phyloP scores from a whole-genome alignment of 2,113 vertebrate genomes.

The Tachysurus vachellii region DNA sequence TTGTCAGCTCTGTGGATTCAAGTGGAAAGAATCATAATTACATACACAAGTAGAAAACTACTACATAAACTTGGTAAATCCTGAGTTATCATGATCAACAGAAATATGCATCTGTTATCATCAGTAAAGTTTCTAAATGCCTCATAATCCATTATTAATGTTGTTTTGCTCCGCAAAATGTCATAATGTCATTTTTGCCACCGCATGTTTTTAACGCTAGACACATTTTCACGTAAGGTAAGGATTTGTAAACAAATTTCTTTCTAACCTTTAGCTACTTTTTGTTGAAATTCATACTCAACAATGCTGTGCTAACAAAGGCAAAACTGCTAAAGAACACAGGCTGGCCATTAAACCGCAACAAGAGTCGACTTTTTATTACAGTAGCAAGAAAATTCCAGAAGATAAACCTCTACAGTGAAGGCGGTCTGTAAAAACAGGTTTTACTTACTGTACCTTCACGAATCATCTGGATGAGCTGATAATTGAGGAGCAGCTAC shows the following conservation, averaged over 20 bases:
- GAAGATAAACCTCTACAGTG: background rate
- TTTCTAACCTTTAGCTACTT: background rate
- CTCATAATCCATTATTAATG: background rate
- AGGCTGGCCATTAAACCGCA: background rate
- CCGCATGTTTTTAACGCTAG: background rate
- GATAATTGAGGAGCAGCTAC: background rate
- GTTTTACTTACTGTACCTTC: background rate
- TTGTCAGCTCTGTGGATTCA: no score
- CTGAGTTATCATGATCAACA: background rate
- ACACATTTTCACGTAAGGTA: background rate
- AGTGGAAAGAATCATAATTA: background rate
- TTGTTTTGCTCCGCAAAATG: conserved; percentile 1
- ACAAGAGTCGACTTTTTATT: background rate
- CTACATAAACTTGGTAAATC: background rate
- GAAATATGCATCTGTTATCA: background rate
- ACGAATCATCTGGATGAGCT: background rate
- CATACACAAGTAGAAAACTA: background rate
- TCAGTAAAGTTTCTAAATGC: background rate
- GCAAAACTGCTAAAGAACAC: background rate
- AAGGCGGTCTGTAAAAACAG: background rate
- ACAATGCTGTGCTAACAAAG: background rate
- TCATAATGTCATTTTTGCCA: background rate
- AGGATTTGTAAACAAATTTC: background rate
- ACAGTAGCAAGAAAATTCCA: background rate
- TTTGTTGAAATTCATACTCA: background rate